These are phyloP conservation scores for Pithys albifrons DNA, from an alignment of 2,113 vertebrate genomes.

Conservation along the genomic window DNA sequence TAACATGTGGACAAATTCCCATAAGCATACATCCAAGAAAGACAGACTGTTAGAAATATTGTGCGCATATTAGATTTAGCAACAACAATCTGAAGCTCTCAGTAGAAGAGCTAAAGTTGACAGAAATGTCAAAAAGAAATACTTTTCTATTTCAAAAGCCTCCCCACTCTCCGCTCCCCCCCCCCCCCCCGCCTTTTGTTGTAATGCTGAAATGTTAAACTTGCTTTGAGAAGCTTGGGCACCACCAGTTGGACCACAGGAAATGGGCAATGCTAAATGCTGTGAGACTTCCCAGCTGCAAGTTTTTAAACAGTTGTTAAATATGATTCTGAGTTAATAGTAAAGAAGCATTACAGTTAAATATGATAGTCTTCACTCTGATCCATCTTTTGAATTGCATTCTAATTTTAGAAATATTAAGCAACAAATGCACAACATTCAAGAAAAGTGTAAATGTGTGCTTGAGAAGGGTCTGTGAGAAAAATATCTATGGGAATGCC, in stretches of 20 bases:
- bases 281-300: neutral
- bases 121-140: neutral
- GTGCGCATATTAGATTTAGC: neutral
- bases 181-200: neutral
- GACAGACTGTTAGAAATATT: neutral
- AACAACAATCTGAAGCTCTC: neutral
- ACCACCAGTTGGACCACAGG: neutral
- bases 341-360: neutral
- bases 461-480: neutral
- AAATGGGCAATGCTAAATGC: neutral
- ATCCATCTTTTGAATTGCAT: neutral
- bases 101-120: neutral
- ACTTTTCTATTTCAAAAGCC: neutral
- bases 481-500: neutral
- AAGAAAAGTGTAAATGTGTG: neutral
- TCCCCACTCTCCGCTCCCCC: accelerated
- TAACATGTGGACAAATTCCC: neutral
- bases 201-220: neutral
- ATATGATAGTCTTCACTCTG: neutral
- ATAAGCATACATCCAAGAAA: neutral
- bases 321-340: neutral
- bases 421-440: neutral
- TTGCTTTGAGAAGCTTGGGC: neutral
- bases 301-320: neutral
- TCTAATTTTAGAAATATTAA: neutral